Conservation (phyloP, 2,797 vertebrate species). For the Galago senegalensis region DNA sequence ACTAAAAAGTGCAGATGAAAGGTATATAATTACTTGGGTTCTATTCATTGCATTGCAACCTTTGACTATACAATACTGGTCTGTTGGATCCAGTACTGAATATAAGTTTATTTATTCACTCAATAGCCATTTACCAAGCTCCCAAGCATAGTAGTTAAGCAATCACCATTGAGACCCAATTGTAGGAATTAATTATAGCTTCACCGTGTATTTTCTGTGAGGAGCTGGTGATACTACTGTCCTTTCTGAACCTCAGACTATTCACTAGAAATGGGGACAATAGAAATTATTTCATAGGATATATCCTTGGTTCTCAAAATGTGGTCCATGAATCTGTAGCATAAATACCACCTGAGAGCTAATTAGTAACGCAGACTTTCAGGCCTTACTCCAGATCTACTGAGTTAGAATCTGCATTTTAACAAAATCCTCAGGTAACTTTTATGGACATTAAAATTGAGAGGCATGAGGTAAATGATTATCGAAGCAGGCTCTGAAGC, state of each 20-base stretch:
- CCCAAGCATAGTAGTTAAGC: not conserved
- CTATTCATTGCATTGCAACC: constrained; percentile 74
- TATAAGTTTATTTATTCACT: constrained; percentile 51
- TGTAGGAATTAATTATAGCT: constrained; percentile 41
- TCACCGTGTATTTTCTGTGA: constrained; percentile 29
- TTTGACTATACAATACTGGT: constrained; percentile 63
- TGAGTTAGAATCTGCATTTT: constrained; percentile 34
- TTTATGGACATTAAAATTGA: not conserved
- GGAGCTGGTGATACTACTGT: constrained; percentile 36
- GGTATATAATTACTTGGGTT: constrained; percentile 66
- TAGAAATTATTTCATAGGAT: constrained; percentile 21
- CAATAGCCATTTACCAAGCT: constrained; percentile 26
- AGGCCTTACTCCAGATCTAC: not conserved
- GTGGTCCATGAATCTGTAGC: not conserved
- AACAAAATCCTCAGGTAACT: constrained; percentile 11
- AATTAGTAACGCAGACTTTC: not conserved
- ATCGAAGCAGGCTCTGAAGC: not conserved
- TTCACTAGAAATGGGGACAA: constrained; percentile 20
- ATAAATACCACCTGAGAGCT: not conserved
- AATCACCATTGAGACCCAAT: constrained; percentile 24
- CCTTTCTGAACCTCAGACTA: not conserved
- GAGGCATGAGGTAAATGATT: not conserved
- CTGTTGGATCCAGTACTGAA: constrained; percentile 26
- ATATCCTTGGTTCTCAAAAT: constrained; percentile 20
- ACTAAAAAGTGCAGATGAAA: constrained; percentile 35